Conservation (phyloP, 2,113 vertebrate genomes). For the Cottus gobio region DNA sequence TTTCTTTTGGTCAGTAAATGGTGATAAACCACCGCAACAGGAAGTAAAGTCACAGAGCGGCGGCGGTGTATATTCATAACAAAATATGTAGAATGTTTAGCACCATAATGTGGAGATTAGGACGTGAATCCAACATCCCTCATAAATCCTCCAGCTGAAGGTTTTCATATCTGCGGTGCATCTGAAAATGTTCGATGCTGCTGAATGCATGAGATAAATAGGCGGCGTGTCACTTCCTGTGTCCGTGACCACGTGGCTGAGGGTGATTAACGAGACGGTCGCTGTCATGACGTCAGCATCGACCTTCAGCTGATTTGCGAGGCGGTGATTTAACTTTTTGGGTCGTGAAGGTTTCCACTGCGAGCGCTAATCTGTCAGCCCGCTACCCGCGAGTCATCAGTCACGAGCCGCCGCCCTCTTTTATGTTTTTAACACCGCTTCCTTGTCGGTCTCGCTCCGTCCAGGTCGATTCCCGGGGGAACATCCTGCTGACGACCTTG, state of each 20-base stretch:
- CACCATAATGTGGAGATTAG: no score
- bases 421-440: background rate
- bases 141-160: no score
- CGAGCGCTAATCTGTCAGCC: constrained; percentile 50
- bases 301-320: constrained; percentile 70
- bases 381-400: constrained; percentile 48
- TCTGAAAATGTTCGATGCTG: background rate
- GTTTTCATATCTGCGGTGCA: no score
- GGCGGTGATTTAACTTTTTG: constrained; percentile 62
- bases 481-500: constrained; percentile 93
- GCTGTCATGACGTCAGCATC: constrained; percentile 33
- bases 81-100: no score
- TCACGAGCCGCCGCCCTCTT: constrained; percentile 25
- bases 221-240: constrained; percentile 15
- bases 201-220: background rate
- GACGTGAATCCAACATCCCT: no score
- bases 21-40: no score
- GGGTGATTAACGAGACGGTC: constrained; percentile 42
- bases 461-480: constrained; percentile 95
- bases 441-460: constrained; percentile 35
- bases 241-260: background rate
- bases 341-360: constrained; percentile 49
- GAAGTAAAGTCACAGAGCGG: no score
- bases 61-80: no score
- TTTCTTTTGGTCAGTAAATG: no score